Conservation (phyloP, 2,797 vertebrate species). For the Scolopax bukidnonensis region DNA sequence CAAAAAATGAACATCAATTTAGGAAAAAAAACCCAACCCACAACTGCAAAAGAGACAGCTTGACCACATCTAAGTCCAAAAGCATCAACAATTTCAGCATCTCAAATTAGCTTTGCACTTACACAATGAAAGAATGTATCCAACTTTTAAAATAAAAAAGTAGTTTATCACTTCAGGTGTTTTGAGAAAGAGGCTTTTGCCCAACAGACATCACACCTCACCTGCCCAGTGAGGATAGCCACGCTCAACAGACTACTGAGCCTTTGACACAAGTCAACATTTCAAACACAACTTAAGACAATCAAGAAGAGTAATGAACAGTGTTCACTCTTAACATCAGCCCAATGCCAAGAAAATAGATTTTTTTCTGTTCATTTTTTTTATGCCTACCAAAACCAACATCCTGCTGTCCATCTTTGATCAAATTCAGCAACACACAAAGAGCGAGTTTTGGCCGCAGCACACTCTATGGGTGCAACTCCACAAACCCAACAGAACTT, state of each 20-base stretch:
- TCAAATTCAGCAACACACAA: neutral
- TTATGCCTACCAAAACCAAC: fast-evolving
- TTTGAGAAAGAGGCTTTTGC: neutral
- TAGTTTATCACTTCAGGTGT: neutral
- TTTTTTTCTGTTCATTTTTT: neutral
- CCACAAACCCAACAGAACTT: neutral
- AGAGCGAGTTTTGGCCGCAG: neutral
- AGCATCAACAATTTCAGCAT: neutral
- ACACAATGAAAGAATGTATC: neutral
- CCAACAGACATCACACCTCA: fast-evolving
- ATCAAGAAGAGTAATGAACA: neutral
- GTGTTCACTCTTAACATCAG: neutral
- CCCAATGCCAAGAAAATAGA: neutral
- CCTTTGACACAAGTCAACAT: neutral
- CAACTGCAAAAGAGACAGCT: neutral
- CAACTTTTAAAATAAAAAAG: neutral
- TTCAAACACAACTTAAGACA: neutral
- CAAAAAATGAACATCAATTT: neutral
- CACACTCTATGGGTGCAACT: neutral
- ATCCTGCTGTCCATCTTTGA: neutral
- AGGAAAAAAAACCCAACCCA: neutral
- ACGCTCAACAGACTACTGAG: neutral
- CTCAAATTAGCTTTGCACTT: neutral
- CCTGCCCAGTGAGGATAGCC: fast-evolving
- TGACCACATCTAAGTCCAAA: neutral